phyloP scores from a whole-genome alignment of 2,888 invertebrate genomes.

The Parnassius smintheus region DNA sequence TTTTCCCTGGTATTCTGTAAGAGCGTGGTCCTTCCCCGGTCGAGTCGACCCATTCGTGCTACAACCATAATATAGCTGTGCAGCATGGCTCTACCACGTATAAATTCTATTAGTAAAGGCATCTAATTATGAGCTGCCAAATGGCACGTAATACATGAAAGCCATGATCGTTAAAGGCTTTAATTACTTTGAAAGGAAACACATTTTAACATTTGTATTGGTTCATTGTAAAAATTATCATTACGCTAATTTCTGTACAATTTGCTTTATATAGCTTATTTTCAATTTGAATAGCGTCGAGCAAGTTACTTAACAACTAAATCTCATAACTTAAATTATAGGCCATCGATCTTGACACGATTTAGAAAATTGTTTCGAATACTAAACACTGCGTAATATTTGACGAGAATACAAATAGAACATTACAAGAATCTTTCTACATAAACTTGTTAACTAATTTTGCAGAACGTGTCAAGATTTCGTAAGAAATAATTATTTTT shows the following conservation, averaged over 20 bases:
- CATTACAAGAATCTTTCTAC: slow-evolving; percentile 38
- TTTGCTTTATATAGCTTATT: slow-evolving; percentile 44
- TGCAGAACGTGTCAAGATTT: slow-evolving; percentile 42
- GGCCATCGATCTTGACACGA: slow-evolving; percentile 71
- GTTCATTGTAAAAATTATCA: slow-evolving; percentile 37
- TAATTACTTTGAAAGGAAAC: slow-evolving; percentile 45
- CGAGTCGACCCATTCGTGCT: no score
- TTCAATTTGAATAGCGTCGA: slow-evolving; percentile 47
- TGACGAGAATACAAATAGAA: slow-evolving; percentile 61
- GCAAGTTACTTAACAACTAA: slow-evolving; percentile 46
- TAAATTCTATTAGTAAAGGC: no score
- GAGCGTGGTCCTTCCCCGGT: no score
- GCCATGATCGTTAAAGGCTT: slow-evolving; percentile 35
- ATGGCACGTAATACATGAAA: slow-evolving; percentile 42
- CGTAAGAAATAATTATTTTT: slow-evolving; percentile 30
- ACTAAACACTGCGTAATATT: slow-evolving; percentile 59
- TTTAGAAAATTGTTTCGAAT: slow-evolving; percentile 66
- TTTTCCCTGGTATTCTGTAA: no score
- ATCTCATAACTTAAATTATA: slow-evolving; percentile 57
- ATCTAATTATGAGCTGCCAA: no score
- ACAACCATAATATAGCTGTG: no score
- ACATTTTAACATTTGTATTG: slow-evolving; percentile 40
- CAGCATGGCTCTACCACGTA: no score
- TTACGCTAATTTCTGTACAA: slow-evolving; percentile 38
- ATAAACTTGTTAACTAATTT: slow-evolving; percentile 39